Conservation (phyloP, 2,797 vertebrate genomes). For the Myoxocephalus aenaeus region DNA sequence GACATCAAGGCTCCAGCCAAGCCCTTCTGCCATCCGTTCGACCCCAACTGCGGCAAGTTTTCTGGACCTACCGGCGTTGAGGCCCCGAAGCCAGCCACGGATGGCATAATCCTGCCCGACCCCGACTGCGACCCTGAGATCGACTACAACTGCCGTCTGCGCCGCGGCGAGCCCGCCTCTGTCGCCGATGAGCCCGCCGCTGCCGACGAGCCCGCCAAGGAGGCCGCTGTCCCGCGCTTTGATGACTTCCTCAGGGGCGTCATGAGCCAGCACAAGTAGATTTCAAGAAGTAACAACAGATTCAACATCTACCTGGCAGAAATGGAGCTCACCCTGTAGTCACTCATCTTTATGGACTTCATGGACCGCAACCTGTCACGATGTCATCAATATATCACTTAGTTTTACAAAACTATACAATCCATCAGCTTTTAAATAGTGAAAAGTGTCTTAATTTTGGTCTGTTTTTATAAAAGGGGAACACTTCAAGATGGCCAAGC, state of each 20-base stretch:
- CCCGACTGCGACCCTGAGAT: slow-evolving; percentile 85
- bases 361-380: slow-evolving; percentile 31
- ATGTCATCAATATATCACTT: not conserved
- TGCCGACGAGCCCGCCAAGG: slow-evolving; percentile 51
- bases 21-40: slow-evolving; percentile 82
- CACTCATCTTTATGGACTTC: slow-evolving; percentile 25
- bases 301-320: slow-evolving; percentile 9
- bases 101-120: slow-evolving; percentile 80
- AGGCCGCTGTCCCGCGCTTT: slow-evolving; percentile 59
- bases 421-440: slow-evolving; percentile 22
- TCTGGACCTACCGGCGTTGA: slow-evolving; percentile 33
- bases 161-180: slow-evolving; percentile 53
- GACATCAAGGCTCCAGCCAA: slow-evolving; percentile 58
- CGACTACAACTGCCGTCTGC: slow-evolving; percentile 86
- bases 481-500: slow-evolving; percentile 19
- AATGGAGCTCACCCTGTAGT: slow-evolving; percentile 20
- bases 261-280: slow-evolving; percentile 77
- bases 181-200: slow-evolving; percentile 49
- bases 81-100: slow-evolving; percentile 41
- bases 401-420: slow-evolving; percentile 11
- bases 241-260: slow-evolving; percentile 80
- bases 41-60: slow-evolving; percentile 81
- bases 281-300: slow-evolving; percentile 24
- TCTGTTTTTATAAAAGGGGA: slow-evolving; percentile 27
- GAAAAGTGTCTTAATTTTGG: slow-evolving; percentile 15